Base-by-base conservation (phyloP, 1,140 invertebrate species). In the Drosophila grimshawi region DNA sequence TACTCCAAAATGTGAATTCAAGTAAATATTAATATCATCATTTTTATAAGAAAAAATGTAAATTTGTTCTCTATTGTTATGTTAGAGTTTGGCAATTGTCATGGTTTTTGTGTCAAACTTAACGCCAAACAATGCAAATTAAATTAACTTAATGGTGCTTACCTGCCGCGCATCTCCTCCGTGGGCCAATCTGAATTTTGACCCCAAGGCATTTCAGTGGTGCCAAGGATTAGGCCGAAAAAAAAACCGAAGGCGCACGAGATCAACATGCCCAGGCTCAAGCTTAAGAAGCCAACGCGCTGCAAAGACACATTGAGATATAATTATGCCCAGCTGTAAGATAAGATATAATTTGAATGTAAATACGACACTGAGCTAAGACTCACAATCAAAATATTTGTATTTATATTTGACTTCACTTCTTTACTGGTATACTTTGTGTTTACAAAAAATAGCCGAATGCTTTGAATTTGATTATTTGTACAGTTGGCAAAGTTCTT, bases 131-230 rank as follows among this genome's bases (percentile, higher is more conserved):
- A 79, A 81, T 75, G 51, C 56, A 49, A 55, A 55, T 48, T 82
- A 74, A 88, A 80, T 74, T 76, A 74, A 72, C 33, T 69, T 75
- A 64, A 65, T 62, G 64, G 55, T 71, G 7, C 73, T 88, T 92
- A 95, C 95, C 95, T 94, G 82, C 94, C 94, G 80, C 95, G 95
- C 97, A 97, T 97, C 93, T 97, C 96, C 64, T 95, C 94, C 0
- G 96, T 97, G 0, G 96, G 97, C 95, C 96, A 97, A 64, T 95
- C 94, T 8, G 94, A 94, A 70, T 94, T 95, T 35, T 89, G 85
- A 1, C 96, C 96, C 96, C 96, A 97, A 2, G 95, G 95, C 95
- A 95, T 95, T 66, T 95, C 94, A 1, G 95, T 95, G 1, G 95
- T 94, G 2, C 96, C 95, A 67, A 96, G 93, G 43, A 97, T 94